These are phyloP conservation scores for Odocoileus virginianus DNA, from an alignment of 2,113 vertebrate genomes.

Conservation along the genomic window DNA sequence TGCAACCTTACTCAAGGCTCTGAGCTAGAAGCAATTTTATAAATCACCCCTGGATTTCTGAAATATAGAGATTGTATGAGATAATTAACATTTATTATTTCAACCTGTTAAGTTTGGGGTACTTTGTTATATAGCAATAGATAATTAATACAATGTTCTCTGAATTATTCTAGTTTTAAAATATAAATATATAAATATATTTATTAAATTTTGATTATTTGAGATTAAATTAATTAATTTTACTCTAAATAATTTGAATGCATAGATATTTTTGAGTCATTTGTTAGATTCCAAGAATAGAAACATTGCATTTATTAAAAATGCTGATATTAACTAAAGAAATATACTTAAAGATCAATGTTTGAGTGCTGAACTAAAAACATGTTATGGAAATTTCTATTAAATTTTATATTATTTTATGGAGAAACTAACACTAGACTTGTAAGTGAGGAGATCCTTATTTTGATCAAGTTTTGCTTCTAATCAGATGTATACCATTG, in stretches of 20 bases:
- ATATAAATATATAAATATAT: neutral
- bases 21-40: neutral
- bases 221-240: constrained; percentile 81
- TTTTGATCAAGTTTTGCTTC: neutral
- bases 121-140: neutral
- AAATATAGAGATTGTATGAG: neutral
- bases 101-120: neutral
- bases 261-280: neutral
- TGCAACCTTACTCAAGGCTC: neutral
- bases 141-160: neutral
- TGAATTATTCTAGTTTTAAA: neutral
- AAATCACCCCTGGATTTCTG: neutral
- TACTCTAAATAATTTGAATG: constrained; percentile 54
- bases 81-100: neutral
- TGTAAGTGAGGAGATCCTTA: neutral
- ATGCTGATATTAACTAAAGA: neutral
- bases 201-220: constrained; percentile 88
- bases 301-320: neutral
- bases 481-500: neutral
- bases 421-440: neutral
- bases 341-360: constrained; percentile 4
- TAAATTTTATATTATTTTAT: constrained; percentile 30
- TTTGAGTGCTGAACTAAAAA: constrained; percentile 65
- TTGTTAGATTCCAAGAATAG: neutral
- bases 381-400: constrained; percentile 35